phyloP scores from a whole-genome alignment of 1,140 invertebrate species.

The Drosophila prosaltans region DNA sequence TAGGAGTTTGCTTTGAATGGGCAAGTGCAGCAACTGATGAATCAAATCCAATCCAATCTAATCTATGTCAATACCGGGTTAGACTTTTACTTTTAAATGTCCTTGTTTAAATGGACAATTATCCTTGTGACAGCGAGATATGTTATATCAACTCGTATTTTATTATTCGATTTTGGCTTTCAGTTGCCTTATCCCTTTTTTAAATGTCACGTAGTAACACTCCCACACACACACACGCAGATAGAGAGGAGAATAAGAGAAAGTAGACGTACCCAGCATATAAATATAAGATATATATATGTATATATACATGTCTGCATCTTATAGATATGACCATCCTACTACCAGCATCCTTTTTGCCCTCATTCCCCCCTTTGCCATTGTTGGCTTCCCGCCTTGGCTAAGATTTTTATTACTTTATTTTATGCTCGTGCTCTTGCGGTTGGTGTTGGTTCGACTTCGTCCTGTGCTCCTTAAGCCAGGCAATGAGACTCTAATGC shows the following conservation, averaged over 20 bases:
- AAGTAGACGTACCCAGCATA: constrained; percentile 34
- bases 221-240: constrained; percentile 20
- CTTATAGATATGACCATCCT: constrained; percentile 63
- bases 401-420: constrained; percentile 81
- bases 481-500: constrained; percentile 80
- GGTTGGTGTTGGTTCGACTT: constrained; percentile 34
- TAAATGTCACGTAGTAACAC: constrained; percentile 70
- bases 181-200: constrained; percentile 65
- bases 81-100: constrained; percentile 35
- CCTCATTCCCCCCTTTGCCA: constrained; percentile 1
- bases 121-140: constrained; percentile 49
- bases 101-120: constrained; percentile 69
- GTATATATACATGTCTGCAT: constrained; percentile 59
- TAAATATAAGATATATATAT: constrained; percentile 41
- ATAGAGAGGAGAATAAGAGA: neutral
- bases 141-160: constrained; percentile 62
- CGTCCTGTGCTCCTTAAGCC: constrained; percentile 57
- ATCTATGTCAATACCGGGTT: neutral
- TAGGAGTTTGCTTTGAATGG: neutral
- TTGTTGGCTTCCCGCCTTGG: constrained; percentile 29
- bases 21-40: neutral
- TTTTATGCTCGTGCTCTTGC: constrained; percentile 71
- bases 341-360: neutral
- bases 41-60: constrained; percentile 1
- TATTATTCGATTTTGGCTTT: constrained; percentile 76